These are phyloP conservation scores for Apostichopus californicus DNA, from an alignment of 35 echinoderm and acorn worm species.

Conservation along the genomic window DNA sequence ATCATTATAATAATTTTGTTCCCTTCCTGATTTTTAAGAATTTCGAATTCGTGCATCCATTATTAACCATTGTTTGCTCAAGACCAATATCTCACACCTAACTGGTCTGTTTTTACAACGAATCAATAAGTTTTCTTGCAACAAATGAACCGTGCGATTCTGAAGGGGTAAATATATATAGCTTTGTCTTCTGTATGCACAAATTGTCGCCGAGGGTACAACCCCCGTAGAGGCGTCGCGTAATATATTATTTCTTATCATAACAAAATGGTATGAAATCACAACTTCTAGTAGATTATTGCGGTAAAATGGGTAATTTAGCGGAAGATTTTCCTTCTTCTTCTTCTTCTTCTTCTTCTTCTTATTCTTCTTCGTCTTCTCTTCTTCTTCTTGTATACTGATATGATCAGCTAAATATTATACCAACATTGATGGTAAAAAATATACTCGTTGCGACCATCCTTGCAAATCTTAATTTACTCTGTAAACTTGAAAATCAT, in stretches of 20 bases:
- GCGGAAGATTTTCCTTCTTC: not conserved
- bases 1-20: not conserved
- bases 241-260: not conserved
- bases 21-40: not conserved
- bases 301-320: not conserved
- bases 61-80: slow-evolving; percentile 9
- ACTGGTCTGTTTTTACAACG: slow-evolving; percentile 7
- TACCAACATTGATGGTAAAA: no score
- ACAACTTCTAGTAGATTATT: not conserved
- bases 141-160: not conserved
- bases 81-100: slow-evolving; percentile 3
- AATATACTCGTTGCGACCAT: no score
- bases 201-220: not conserved
- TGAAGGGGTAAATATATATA: not conserved
- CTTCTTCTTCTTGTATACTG: no score
- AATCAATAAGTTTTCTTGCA: not conserved
- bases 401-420: no score
- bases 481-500: no score
- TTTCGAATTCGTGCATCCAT: not conserved
- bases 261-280: not conserved
- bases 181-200: not conserved
- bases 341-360: not conserved
- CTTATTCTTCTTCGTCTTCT: not conserved
- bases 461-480: no score
- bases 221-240: not conserved